Evolutionary conservation across 2,113 vertebrate species (phyloP), one percentile per base, ranked within the genome.

Genomic region (Periophthalmus modestus): DNA sequence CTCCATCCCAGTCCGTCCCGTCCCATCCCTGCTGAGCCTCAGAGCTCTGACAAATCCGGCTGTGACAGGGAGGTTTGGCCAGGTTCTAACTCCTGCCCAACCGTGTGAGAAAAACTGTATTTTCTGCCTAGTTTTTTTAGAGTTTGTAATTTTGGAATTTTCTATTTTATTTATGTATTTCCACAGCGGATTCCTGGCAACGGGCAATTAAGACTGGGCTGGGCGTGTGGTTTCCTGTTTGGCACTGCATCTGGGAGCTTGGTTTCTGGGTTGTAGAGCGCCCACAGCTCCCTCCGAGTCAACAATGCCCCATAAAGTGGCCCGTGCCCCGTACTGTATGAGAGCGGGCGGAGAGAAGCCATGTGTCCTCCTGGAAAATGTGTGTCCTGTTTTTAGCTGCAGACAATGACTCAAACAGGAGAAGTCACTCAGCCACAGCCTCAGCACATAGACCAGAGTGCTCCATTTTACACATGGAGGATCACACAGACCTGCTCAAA

Each of bases 341-440:
- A 50, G 80, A 79, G 43, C 71, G 58, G 69, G 57, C 23, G 39
- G 24, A 72, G 24, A 72, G 78, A 84, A 86, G 77, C 16, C 69
- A 50, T 74, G 76, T 69, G 62, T 88, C 87, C n/a, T 88, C 85
- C 76, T 88, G 92, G 93, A 92, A 90, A 94, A 46, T 86, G 78
- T 79, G 65, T 79, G 43, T 73, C 63, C 75, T 71, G 66, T 78
- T 80, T 86, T 85, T 84, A 78, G 81, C 50, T 48, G 70, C 75
- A 84, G 80, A 83, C 71, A 65, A n/a, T 88, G 88, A 89, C 55
- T 89, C 78, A 90, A 61, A 77, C 69, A 74, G 59, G 61, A 78
- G 58, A 79, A 84, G 83, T 76, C 69, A 82, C 24, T 81, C 71
- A 82, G 77, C 68, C 73, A 50, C 67, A 58, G 28, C 63, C 69